These are phyloP conservation scores for Spodoptera picta DNA, from an alignment of 2,888 invertebrate species.

Conservation along the genomic window DNA sequence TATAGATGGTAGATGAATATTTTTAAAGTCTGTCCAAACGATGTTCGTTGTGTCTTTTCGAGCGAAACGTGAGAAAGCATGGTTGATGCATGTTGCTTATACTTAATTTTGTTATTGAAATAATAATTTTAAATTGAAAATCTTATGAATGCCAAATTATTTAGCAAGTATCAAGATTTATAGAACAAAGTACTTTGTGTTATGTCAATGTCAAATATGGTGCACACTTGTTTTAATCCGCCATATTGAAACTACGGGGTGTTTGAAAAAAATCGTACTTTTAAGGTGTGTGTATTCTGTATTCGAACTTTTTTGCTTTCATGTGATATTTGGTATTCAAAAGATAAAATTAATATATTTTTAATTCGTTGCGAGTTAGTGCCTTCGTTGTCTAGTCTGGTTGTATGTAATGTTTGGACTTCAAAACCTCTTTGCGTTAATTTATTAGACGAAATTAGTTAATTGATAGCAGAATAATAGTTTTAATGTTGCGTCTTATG, in stretches of 20 bases:
- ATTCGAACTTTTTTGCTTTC: no score
- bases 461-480: slow-evolving; percentile 46
- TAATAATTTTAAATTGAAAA: slow-evolving; percentile 2
- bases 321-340: slow-evolving; percentile 18
- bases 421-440: slow-evolving; percentile 77
- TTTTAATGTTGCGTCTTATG: slow-evolving; percentile 54
- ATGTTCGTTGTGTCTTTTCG: slow-evolving; percentile 21
- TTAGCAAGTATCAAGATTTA: slow-evolving; percentile 33
- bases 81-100: slow-evolving; percentile 28
- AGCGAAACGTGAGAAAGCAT: slow-evolving; percentile 13
- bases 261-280: no score
- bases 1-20: background rate
- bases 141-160: slow-evolving; percentile 33
- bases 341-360: slow-evolving; percentile 22
- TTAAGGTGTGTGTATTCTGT: no score
- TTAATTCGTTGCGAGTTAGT: slow-evolving; percentile 70
- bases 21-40: slow-evolving; percentile 16
- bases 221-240: no score
- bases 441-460: slow-evolving; percentile 56
- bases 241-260: no score
- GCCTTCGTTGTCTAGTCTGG: slow-evolving; percentile 81
- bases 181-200: background rate
- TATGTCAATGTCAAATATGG: background rate
- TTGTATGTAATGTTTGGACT: slow-evolving; percentile 56
- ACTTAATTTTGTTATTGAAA: slow-evolving; percentile 8